Percentiles rank a stretch among this genome's conserved stretches.
These are phyloP conservation scores for Microchrysa polita DNA, from an alignment of 2,888 invertebrate species.

Conservation along the genomic window DNA sequence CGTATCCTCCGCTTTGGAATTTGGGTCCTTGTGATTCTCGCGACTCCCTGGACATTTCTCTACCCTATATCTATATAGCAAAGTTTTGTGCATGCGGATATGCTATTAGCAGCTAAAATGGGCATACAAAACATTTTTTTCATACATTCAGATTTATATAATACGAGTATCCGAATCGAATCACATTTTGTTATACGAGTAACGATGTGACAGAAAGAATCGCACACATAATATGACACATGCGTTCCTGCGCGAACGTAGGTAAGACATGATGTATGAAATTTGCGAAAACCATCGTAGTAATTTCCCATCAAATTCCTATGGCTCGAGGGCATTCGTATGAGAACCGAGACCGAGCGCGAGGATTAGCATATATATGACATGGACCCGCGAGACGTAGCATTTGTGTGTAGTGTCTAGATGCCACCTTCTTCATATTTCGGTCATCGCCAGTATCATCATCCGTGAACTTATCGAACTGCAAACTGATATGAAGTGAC, in stretches of 20 bases:
- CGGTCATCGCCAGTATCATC: no score
- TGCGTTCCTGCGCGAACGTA: neutral
- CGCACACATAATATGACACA: slow-evolving; percentile 18
- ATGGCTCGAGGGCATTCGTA: slow-evolving; percentile 24
- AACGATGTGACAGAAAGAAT: neutral
- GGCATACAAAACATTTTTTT: neutral
- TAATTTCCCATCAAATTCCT: slow-evolving; percentile 12
- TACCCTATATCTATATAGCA: no score
- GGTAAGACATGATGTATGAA: neutral
- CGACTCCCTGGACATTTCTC: neutral
- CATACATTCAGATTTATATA: neutral
- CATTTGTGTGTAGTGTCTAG: slow-evolving; percentile 28
- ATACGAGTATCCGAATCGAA: neutral
- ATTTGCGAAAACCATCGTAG: neutral
- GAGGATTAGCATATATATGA: slow-evolving; percentile 42
- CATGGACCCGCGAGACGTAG: slow-evolving; percentile 14
- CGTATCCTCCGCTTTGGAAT: neutral
- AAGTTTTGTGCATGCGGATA: slow-evolving; percentile 1
- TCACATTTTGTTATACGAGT: neutral
- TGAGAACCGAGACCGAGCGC: no score
- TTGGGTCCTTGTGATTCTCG: slow-evolving; percentile 16
- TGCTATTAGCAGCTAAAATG: neutral
- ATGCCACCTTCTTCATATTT: slow-evolving; percentile 39
- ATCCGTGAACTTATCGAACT: slow-evolving; percentile 65
- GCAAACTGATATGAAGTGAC: slow-evolving; percentile 63